Conservation (phyloP, 2,113 vertebrate species). For the Peromyscus maniculatus region DNA sequence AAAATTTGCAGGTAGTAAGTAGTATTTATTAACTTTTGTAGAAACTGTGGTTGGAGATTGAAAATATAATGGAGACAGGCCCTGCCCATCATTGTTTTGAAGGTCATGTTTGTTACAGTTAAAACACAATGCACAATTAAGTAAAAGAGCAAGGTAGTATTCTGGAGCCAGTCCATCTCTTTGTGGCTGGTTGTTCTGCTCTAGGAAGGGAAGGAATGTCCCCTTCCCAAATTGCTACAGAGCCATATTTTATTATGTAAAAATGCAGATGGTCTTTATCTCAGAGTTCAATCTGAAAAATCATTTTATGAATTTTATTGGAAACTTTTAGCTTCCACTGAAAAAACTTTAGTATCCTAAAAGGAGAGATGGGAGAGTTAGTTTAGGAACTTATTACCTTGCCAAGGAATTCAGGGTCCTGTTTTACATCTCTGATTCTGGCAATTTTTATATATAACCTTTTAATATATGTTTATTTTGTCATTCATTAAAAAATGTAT, state of each 20-base stretch:
- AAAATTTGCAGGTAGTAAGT: neutral
- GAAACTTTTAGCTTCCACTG: constrained; percentile 30
- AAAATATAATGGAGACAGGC: neutral
- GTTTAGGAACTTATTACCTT: neutral
- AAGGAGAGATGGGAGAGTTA: neutral
- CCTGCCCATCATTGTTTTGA: neutral
- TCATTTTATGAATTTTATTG: constrained; percentile 26
- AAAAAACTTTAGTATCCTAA: constrained; percentile 27
- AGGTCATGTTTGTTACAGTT: neutral
- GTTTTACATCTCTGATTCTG: constrained; percentile 11
- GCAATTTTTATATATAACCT: neutral
- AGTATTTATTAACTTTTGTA: neutral
- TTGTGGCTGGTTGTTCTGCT: neutral
- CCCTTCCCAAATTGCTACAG: neutral
- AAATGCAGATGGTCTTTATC: constrained; percentile 35
- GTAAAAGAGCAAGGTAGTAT: neutral
- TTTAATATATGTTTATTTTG: constrained; percentile 9
- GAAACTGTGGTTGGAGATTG: neutral
- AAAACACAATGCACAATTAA: neutral
- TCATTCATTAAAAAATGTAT: constrained; percentile 12
- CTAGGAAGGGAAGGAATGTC: neutral
- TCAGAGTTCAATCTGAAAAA: constrained; percentile 19
- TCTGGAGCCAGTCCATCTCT: neutral
- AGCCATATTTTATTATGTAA: neutral
- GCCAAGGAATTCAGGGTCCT: constrained; percentile 34